Conservation (phyloP, 2,113 vertebrate genomes). For the Odontophorus gujanensis region DNA sequence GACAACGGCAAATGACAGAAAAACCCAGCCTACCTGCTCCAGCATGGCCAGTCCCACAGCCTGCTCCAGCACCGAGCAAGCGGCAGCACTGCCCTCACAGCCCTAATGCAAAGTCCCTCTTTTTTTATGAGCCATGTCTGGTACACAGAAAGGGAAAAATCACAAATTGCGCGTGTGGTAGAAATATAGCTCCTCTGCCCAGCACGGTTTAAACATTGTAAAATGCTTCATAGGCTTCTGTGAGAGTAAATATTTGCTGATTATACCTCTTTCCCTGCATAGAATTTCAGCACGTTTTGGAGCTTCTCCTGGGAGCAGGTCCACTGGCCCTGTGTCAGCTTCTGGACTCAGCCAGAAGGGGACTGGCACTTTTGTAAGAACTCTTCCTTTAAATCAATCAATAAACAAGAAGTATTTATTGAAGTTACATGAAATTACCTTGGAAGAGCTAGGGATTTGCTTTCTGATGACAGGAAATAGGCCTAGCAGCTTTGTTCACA, state of each 20-base stretch:
- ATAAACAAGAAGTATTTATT: neutral
- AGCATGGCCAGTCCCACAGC: neutral
- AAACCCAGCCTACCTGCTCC: neutral
- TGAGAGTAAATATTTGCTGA: neutral
- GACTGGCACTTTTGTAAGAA: neutral
- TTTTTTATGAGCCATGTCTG: neutral
- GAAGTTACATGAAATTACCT: neutral
- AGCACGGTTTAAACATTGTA: neutral
- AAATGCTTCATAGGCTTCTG: neutral
- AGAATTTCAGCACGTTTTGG: neutral
- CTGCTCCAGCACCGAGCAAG: neutral
- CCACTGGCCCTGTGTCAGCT: neutral
- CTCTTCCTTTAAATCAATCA: neutral
- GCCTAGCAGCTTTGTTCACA: neutral
- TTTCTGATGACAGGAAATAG: neutral
- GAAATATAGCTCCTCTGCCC: neutral
- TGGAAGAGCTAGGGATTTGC: neutral
- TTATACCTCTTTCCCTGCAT: neutral
- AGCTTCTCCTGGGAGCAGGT: neutral
- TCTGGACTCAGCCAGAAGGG: neutral
- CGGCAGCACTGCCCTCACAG: neutral
- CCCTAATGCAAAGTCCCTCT: neutral
- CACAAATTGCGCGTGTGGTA: fast-evolving
- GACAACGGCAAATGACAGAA: neutral
- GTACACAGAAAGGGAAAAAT: fast-evolving